Conservation (phyloP, 2,113 vertebrate species). For the Lynx canadensis region DNA sequence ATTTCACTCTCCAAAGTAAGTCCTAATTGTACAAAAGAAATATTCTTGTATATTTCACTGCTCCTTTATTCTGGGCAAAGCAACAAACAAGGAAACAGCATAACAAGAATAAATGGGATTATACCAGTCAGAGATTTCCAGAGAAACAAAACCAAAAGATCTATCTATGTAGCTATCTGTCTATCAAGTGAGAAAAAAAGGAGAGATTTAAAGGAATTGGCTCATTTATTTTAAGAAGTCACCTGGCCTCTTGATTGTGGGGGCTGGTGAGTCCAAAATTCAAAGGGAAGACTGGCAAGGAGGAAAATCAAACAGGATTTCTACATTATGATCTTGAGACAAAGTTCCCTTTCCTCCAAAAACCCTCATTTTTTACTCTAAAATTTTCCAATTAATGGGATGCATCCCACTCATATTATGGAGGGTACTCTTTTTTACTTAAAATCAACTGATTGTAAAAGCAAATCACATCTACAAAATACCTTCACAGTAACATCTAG, state of each 20-base stretch:
- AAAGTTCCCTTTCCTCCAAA: neutral
- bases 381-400: neutral
- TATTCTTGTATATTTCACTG: neutral
- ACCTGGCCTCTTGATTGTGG: neutral
- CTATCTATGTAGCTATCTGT: neutral
- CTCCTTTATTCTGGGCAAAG: neutral
- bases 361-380: neutral
- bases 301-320: neutral
- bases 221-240: neutral
- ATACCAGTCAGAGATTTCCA: neutral
- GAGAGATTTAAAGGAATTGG: neutral
- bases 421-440: neutral
- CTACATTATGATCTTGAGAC: neutral
- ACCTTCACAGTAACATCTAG: neutral
- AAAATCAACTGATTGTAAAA: neutral
- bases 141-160: neutral
- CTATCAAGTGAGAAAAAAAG: neutral
- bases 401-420: neutral
- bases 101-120: neutral
- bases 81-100: neutral
- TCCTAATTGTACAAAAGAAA: neutral
- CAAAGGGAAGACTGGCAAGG: neutral
- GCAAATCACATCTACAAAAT: neutral
- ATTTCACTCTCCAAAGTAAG: neutral
- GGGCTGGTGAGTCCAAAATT: neutral